Percentiles rank a stretch among this genome's conserved stretches.
Evolutionary conservation across 2,797 vertebrate genomes (phyloP).

Genomic region (Allobates femoralis): DNA sequence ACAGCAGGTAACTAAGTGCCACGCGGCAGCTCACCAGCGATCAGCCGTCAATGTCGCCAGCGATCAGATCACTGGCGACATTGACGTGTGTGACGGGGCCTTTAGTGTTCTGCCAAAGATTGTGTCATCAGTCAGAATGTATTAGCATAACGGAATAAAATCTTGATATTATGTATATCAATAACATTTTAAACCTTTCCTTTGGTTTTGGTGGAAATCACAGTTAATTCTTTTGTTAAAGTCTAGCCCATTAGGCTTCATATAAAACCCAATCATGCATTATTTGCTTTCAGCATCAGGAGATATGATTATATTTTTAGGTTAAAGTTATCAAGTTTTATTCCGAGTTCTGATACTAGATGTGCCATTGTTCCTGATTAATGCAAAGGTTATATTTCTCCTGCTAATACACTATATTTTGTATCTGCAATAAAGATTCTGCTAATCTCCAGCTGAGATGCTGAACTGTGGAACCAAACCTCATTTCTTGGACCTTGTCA

Average conservation of each 20-base stretch:
- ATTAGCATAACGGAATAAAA: neutral
- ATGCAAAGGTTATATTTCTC: conserved; percentile 49
- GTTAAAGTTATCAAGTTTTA: conserved; percentile 15
- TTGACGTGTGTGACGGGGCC: too few species aligned
- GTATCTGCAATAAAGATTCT: conserved; percentile 71
- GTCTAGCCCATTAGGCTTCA: neutral
- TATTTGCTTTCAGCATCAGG: neutral
- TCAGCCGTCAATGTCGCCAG: too few species aligned
- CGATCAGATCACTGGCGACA: too few species aligned
- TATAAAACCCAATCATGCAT: conserved; percentile 1
- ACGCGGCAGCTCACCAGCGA: too few species aligned
- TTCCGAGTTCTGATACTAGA: neutral
- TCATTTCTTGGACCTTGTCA: conserved; percentile 76
- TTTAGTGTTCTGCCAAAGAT: neutral
- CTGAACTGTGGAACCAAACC: conserved; percentile 75
- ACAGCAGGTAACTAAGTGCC: too few species aligned
- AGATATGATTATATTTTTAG: neutral
- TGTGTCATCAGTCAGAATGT: neutral
- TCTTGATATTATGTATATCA: neutral
- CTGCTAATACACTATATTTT: conserved; percentile 45
- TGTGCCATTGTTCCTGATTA: conserved; percentile 17
- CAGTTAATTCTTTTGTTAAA: neutral
- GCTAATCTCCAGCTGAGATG: conserved; percentile 80
- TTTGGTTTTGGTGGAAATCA: neutral
- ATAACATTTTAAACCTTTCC: neutral